phyloP scores from a whole-genome alignment of 2,113 vertebrate species.

The Grammomys dolichurus region DNA sequence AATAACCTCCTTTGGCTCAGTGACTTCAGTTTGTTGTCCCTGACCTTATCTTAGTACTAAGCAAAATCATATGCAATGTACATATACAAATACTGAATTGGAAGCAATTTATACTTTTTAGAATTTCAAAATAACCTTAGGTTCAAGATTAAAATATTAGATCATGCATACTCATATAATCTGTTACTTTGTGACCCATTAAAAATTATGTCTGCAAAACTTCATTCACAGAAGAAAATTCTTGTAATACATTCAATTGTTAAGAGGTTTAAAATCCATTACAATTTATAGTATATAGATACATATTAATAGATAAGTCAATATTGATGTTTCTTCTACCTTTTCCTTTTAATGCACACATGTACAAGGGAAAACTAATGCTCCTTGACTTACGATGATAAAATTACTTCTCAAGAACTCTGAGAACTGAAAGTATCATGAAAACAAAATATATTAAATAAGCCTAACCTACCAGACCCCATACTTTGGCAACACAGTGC shows the following conservation, averaged over 20 bases:
- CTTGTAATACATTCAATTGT: not conserved
- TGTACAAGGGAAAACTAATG: not conserved
- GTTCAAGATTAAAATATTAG: conserved; percentile 34
- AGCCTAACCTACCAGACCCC: not conserved
- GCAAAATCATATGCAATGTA: conserved; percentile 27
- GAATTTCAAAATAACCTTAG: conserved; percentile 38
- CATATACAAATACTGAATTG: not conserved
- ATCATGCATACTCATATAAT: not conserved
- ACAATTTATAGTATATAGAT: not conserved
- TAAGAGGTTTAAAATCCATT: conserved; percentile 41
- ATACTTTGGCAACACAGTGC: not conserved
- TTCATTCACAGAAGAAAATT: conserved; percentile 21
- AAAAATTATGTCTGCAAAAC: conserved; percentile 43
- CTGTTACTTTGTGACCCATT: not conserved
- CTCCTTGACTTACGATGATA: not conserved
- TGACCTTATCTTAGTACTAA: conserved; percentile 53
- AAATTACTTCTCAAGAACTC: not conserved
- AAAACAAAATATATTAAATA: not conserved
- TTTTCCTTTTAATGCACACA: not conserved
- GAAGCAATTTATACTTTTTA: conserved; percentile 29
- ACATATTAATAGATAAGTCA: not conserved
- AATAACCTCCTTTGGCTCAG: conserved; percentile 5
- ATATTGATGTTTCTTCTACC: not conserved
- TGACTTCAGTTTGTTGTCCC: conserved; percentile 21
- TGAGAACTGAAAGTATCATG: not conserved